phyloP scores from a whole-genome alignment of 2,113 vertebrate species.

The Tachuris rubrigastra region DNA sequence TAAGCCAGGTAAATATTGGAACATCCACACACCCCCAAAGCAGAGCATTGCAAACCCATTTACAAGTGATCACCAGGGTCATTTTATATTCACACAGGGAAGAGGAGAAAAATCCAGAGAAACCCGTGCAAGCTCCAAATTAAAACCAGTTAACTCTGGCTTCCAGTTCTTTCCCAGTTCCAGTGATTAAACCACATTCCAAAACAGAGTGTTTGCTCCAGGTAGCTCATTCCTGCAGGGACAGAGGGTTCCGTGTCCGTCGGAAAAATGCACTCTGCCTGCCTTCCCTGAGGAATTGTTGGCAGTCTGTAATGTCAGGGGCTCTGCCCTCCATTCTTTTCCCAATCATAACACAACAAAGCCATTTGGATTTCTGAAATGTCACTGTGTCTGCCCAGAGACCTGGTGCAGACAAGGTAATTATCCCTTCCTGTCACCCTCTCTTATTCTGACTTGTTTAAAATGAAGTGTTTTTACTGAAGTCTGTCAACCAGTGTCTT shows the following conservation, averaged over 20 bases:
- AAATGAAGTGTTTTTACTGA: not conserved
- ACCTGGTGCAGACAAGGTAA: constrained; percentile 15
- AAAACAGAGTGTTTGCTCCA: fast-evolving
- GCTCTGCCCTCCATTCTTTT: constrained; percentile 38
- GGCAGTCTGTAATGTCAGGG: not conserved
- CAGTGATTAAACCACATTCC: fast-evolving
- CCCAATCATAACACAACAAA: constrained; percentile 36
- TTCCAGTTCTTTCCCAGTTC: fast-evolving
- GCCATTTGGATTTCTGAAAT: not conserved
- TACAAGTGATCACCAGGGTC: fast-evolving
- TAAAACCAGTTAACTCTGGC: fast-evolving
- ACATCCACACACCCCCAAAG: not conserved
- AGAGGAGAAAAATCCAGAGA: fast-evolving
- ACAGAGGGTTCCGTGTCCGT: not conserved
- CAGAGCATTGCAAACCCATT: fast-evolving
- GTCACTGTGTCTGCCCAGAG: constrained; percentile 17
- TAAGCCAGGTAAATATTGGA: fast-evolving
- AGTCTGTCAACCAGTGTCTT: not conserved
- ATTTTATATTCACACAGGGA: fast-evolving
- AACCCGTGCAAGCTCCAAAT: not conserved
- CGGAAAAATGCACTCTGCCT: not conserved
- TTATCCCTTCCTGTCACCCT: constrained; percentile 4
- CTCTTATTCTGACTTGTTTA: not conserved
- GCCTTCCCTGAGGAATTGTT: not conserved
- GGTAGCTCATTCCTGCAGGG: not conserved